These are phyloP conservation scores for Cenopis cana DNA, from an alignment of 2,888 invertebrate species.

Conservation along the genomic window DNA sequence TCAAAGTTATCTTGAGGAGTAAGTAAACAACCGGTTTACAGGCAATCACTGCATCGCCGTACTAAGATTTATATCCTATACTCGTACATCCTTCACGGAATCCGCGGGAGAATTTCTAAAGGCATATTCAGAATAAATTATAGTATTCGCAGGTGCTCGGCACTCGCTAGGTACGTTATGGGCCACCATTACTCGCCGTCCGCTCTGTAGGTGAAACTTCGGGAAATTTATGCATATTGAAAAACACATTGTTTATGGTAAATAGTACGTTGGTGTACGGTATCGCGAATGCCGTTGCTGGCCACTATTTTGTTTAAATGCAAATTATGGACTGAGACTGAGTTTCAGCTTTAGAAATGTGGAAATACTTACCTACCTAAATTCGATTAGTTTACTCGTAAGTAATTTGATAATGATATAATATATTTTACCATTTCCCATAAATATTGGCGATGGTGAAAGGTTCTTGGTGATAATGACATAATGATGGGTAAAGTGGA, in stretches of 20 bases:
- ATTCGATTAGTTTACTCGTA: slow-evolving; percentile 14
- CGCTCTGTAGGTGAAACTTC: slow-evolving; percentile 50
- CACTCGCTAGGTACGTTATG: slow-evolving; percentile 48
- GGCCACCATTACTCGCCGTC: slow-evolving; percentile 49
- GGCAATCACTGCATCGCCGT: slow-evolving; percentile 46
- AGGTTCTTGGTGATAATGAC: slow-evolving; percentile 56
- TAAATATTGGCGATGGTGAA: slow-evolving; percentile 52
- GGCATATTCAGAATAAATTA: slow-evolving; percentile 58
- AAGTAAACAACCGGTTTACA: slow-evolving; percentile 46
- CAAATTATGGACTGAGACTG: slow-evolving; percentile 39
- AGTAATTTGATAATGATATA: slow-evolving; percentile 47
- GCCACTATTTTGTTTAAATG: slow-evolving; percentile 39
- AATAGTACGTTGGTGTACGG: slow-evolving; percentile 39
- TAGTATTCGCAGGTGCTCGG: slow-evolving; percentile 53
- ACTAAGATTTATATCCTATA: slow-evolving; percentile 51
- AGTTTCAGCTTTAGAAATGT: slow-evolving; percentile 35
- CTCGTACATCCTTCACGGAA: slow-evolving; percentile 45
- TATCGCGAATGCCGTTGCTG: slow-evolving; percentile 40
- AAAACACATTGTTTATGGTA: slow-evolving; percentile 52
- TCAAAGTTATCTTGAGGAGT: slow-evolving; percentile 16
- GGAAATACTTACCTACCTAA: slow-evolving; percentile 7
- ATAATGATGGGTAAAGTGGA: slow-evolving; percentile 58
- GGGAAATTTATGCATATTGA: slow-evolving; percentile 54
- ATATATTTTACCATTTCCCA: slow-evolving; percentile 57
- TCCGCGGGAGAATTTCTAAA: slow-evolving; percentile 51